A percentile compares a stretch with the other conserved stretches of the same genome.
phyloP scores from a whole-genome alignment of 30 jellyfish, hydroid and myxozoan genomes.

The Catostylus mosaicus region DNA sequence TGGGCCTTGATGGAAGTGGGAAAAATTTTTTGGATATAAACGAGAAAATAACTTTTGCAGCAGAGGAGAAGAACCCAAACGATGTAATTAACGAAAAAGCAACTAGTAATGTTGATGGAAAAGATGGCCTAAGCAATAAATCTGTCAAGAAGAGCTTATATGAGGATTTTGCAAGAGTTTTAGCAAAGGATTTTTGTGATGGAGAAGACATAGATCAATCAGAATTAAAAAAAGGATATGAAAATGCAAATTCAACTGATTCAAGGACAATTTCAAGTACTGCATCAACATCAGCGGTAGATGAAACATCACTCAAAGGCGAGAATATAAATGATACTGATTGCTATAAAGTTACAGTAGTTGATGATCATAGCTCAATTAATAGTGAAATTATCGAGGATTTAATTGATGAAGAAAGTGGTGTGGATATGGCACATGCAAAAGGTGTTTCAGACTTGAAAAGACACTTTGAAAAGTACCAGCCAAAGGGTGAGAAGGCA shows the following conservation, averaged over 20 bases:
- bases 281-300: neutral
- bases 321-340: neutral
- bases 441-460: slow-evolving; percentile 49
- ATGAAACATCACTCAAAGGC: neutral
- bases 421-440: slow-evolving; percentile 43
- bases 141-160: neutral
- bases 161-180: neutral
- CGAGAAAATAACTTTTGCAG: too few species aligned
- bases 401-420: neutral
- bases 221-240: neutral
- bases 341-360: neutral
- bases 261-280: too few species aligned
- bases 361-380: neutral
- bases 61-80: too few species aligned
- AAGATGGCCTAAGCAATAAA: neutral
- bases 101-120: neutral
- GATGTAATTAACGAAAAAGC: neutral
- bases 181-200: neutral
- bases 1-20: too few species aligned
- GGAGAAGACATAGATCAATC: neutral
- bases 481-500: slow-evolving; percentile 9
- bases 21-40: too few species aligned
- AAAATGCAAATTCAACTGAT: neutral
- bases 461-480: slow-evolving; percentile 33
- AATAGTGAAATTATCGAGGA: neutral